Percentiles rank a stretch among this genome's conserved stretches.
phyloP scores from a whole-genome alignment of 2,797 vertebrate genomes.

The Mico argentatus region DNA sequence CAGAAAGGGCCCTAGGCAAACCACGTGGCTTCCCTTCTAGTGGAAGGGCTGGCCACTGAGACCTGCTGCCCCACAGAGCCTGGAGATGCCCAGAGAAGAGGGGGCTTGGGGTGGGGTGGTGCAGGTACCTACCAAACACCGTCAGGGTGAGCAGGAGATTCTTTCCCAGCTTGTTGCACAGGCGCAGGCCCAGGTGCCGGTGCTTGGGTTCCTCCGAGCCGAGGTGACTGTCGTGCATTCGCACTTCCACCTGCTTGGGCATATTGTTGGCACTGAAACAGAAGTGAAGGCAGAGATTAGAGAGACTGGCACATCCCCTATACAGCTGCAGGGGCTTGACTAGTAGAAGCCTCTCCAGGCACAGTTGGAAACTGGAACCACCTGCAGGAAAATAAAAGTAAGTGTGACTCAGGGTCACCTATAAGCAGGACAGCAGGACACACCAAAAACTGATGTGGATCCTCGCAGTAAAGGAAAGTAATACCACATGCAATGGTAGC shows the following conservation, averaged over 20 bases:
- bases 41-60: neutral
- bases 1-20: too few species aligned
- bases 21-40: accelerated
- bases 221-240: slow-evolving; percentile 97
- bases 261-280: slow-evolving; percentile 93
- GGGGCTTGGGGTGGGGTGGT: neutral
- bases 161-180: slow-evolving; percentile 93
- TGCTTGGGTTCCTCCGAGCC: slow-evolving; percentile 88
- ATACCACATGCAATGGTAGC: accelerated
- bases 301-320: neutral
- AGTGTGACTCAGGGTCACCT: neutral
- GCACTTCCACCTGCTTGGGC: slow-evolving; percentile 99
- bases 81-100: neutral
- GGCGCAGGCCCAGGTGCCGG: slow-evolving; percentile 88
- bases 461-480: neutral
- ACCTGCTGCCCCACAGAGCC: neutral
- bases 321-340: neutral
- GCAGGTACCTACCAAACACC: slow-evolving; percentile 89
- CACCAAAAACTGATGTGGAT: accelerated
- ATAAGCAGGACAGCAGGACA: neutral
- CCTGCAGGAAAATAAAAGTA: neutral
- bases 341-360: neutral
- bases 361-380: neutral
- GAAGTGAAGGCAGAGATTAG: neutral
- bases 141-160: slow-evolving; percentile 98